A percentile compares a stretch with the other conserved stretches of the same genome.
These are phyloP conservation scores for Labroides dimidiatus DNA, from an alignment of 2,797 vertebrate genomes.

Conservation along the genomic window DNA sequence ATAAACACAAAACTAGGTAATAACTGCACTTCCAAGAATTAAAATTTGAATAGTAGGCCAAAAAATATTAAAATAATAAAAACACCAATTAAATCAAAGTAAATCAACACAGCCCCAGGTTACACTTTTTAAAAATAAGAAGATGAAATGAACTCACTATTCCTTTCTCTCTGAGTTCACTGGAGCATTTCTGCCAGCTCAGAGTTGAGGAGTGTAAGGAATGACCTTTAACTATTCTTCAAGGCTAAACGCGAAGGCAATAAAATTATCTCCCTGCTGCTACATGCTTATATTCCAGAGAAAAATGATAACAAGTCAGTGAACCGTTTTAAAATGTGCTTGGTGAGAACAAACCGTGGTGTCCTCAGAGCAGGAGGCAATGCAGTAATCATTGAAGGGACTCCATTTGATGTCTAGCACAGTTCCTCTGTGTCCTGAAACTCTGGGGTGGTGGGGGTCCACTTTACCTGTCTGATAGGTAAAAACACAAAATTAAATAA, in stretches of 20 bases:
- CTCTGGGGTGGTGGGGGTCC: conserved; percentile 90
- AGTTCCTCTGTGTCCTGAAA: conserved; percentile 92
- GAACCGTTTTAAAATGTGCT: conserved; percentile 18
- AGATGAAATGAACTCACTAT: conserved; percentile 9
- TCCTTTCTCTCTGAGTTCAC: conserved; percentile 17
- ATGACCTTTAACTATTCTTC: conserved; percentile 48
- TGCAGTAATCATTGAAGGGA: conserved; percentile 93
- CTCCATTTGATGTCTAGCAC: conserved; percentile 97
- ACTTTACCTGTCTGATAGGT: conserved; percentile 91
- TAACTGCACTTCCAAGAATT: no score
- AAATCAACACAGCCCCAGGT: not conserved
- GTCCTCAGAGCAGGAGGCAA: conserved; percentile 96
- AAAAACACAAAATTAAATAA: not conserved
- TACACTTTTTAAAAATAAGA: conserved; percentile 10
- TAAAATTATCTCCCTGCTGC: conserved; percentile 54
- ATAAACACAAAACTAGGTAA: no score
- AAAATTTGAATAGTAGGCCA: no score
- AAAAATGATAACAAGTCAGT: conserved; percentile 33
- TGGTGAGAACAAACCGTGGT: conserved; percentile 84
- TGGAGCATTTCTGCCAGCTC: conserved; percentile 27
- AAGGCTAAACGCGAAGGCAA: conserved; percentile 48
- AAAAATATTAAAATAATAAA: no score
- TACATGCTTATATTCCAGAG: conserved; percentile 39
- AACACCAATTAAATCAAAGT: not conserved
- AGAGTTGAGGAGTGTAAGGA: conserved; percentile 64